phyloP scores from a whole-genome alignment of 2,797 vertebrate genomes.

The Prunella strophiata region DNA sequence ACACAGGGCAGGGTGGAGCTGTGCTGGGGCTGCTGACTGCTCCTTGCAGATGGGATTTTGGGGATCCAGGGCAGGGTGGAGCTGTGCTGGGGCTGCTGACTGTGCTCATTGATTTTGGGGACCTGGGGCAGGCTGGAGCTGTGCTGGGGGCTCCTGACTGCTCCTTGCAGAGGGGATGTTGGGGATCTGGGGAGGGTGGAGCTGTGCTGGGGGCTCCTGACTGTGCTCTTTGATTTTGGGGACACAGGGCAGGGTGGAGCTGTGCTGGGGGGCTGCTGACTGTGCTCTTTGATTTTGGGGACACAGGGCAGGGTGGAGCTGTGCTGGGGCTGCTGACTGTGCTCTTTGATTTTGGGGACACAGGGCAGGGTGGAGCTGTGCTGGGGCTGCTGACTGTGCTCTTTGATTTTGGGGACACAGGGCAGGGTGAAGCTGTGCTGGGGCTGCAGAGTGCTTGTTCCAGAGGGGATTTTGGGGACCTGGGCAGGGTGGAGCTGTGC shows the following conservation, averaged over 20 bases:
- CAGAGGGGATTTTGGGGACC: accelerated
- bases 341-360: neutral
- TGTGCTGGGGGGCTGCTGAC: neutral
- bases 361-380: too few relatives aligned
- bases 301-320: too few relatives aligned
- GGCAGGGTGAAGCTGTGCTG: too few relatives aligned
- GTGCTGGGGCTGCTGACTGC: neutral
- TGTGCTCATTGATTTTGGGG: too few relatives aligned
- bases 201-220: too few relatives aligned
- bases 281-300: neutral
- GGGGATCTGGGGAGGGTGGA: neutral
- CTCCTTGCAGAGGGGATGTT: conserved; percentile 79
- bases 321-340: neutral
- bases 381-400: too few relatives aligned
- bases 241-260: neutral
- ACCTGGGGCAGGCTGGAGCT: too few relatives aligned
- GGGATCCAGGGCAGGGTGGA: too few relatives aligned
- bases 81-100: too few relatives aligned
- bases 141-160: neutral
- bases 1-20: accelerated
- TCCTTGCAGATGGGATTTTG: conserved; percentile 75
- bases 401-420: accelerated
- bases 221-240: neutral
- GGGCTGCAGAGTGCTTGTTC: too few relatives aligned
- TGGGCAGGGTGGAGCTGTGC: neutral